Evolutionary conservation across 1,140 invertebrate genomes (phyloP).

Genomic region (Lepidostoma basale): DNA sequence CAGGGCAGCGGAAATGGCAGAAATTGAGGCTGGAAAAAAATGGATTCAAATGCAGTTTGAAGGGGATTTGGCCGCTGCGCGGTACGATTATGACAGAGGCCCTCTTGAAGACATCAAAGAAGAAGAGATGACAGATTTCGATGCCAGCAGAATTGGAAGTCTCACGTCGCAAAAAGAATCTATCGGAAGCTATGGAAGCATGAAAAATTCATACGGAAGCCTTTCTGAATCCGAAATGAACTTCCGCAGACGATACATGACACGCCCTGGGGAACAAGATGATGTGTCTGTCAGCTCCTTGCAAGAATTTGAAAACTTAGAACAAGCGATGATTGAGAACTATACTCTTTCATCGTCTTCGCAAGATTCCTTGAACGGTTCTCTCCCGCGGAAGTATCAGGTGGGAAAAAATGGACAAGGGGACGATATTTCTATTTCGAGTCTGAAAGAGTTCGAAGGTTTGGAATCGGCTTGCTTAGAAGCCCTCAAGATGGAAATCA

Average conservation of each 20-base stretch:
- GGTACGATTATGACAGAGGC: slow-evolving; percentile 75
- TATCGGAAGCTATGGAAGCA: slow-evolving; percentile 76
- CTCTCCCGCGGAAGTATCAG: slow-evolving; percentile 69
- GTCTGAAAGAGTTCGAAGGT: slow-evolving; percentile 92
- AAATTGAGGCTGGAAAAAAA: slow-evolving; percentile 78
- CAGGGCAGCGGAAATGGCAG: slow-evolving; percentile 62
- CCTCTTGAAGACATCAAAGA: slow-evolving; percentile 92
- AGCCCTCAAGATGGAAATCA: slow-evolving; percentile 79
- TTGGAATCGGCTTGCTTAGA: slow-evolving; percentile 87
- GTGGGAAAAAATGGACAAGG: slow-evolving; percentile 74
- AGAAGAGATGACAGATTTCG: slow-evolving; percentile 83
- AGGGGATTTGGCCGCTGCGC: slow-evolving; percentile 59
- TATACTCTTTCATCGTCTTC: slow-evolving; percentile 68
- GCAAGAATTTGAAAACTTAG: slow-evolving; percentile 92
- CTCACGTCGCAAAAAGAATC: slow-evolving; percentile 82
- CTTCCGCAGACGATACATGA: slow-evolving; percentile 78
- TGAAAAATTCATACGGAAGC: slow-evolving; percentile 77
- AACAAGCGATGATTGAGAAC: slow-evolving; percentile 73
- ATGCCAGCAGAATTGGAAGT: slow-evolving; percentile 81
- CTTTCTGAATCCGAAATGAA: slow-evolving; percentile 86
- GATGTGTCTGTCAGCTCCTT: slow-evolving; percentile 89
- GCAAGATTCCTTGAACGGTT: slow-evolving; percentile 80
- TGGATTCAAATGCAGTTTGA: slow-evolving; percentile 90
- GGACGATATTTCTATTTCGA: slow-evolving; percentile 90
- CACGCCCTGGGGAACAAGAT: slow-evolving; percentile 82